phyloP scores from a whole-genome alignment of 2,113 vertebrate species.

The Nestor notabilis region DNA sequence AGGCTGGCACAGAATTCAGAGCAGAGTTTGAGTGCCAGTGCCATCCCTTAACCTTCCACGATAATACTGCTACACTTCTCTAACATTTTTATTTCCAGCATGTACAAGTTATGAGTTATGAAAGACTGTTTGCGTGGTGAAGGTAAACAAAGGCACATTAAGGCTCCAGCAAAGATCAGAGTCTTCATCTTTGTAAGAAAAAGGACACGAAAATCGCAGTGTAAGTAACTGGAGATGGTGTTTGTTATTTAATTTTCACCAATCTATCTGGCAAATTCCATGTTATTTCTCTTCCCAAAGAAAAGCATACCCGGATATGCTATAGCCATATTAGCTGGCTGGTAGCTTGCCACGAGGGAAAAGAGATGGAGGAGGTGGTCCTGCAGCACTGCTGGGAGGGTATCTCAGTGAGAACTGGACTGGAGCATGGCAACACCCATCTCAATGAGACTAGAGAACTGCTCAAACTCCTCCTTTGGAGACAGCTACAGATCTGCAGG shows the following conservation, averaged over 20 bases:
- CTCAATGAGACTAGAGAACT: not conserved
- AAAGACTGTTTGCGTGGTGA: not conserved
- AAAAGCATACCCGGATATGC: not conserved
- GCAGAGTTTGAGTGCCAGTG: not conserved
- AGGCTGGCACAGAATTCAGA: conserved; percentile 15
- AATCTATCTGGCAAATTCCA: not conserved
- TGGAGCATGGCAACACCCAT: not conserved
- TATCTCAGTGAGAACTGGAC: not conserved
- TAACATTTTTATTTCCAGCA: not conserved
- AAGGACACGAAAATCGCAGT: not conserved
- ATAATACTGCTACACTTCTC: not conserved
- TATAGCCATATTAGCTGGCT: not conserved
- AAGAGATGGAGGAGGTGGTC: not conserved
- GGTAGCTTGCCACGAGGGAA: not conserved
- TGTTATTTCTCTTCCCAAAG: not conserved
- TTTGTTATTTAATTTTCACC: not conserved
- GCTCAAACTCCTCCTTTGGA: not conserved
- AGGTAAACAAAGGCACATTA: not conserved
- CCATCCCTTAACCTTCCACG: not conserved
- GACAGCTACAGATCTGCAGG: not conserved
- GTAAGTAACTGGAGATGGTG: not conserved
- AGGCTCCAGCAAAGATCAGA: not conserved
- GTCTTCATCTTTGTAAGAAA: too few relatives aligned
- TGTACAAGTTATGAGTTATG: not conserved
- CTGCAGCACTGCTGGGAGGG: not conserved